Evolutionary conservation across 2,113 vertebrate species (phyloP).

Genomic region (Carassius gibelio): DNA sequence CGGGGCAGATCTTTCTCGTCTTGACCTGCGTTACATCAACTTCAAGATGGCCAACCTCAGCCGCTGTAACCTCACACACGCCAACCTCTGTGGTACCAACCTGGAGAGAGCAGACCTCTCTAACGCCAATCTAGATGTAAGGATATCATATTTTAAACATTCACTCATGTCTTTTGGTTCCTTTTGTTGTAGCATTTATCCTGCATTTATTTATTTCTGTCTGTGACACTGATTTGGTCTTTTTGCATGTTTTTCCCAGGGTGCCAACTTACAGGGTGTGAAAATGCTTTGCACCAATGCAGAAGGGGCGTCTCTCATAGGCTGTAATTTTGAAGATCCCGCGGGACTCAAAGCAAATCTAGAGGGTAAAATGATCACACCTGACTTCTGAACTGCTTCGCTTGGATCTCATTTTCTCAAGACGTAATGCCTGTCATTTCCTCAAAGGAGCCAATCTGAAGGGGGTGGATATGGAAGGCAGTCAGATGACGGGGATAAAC

Average conservation of each 20-base stretch:
- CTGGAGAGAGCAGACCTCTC: conserved; percentile 95
- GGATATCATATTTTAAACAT: conserved; percentile 46
- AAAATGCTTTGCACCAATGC: conserved; percentile 98
- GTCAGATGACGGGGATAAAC: conserved; percentile 97
- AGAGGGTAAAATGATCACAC: conserved; percentile 80
- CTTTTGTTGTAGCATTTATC: neutral
- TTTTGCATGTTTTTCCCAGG: conserved; percentile 70
- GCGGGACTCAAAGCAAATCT: conserved; percentile 97
- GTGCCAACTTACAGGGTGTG: conserved; percentile 94
- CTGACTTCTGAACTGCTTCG: neutral
- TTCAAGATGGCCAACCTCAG: conserved; percentile 99
- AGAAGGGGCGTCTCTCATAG: conserved; percentile 92
- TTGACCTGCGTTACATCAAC: conserved; percentile 96
- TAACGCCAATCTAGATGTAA: conserved; percentile 91
- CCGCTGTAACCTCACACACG: conserved; percentile 90
- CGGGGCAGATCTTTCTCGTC: conserved; percentile 91
- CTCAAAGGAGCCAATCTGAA: conserved; percentile 92
- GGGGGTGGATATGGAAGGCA: conserved; percentile 98
- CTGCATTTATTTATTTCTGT: too few species aligned
- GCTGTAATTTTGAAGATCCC: conserved; percentile 97
- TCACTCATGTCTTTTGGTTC: neutral
- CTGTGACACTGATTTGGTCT: neutral
- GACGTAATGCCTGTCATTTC: neutral
- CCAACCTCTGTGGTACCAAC: conserved; percentile 94
- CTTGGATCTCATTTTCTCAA: neutral